phyloP scores from a whole-genome alignment of 2,797 vertebrate species.

The Sandelia bainsii region DNA sequence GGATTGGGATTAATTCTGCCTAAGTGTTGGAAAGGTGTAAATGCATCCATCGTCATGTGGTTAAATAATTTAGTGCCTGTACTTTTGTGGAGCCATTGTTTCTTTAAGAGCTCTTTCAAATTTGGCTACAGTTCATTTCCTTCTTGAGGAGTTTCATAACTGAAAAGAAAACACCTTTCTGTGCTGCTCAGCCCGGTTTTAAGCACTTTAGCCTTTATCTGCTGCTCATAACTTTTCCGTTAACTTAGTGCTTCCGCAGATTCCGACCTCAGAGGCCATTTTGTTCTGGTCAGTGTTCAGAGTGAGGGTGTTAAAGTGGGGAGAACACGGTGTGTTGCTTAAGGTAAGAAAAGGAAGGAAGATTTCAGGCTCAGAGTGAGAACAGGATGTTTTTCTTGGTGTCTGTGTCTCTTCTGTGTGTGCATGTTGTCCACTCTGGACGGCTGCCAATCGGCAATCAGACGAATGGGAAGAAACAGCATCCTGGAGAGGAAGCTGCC shows the following conservation, averaged over 20 bases:
- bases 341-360: conserved; percentile 59
- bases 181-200: neutral
- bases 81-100: conserved; percentile 1
- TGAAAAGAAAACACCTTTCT: conserved; percentile 53
- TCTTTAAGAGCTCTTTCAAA: conserved; percentile 4
- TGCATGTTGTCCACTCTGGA: conserved; percentile 58
- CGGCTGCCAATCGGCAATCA: conserved; percentile 73
- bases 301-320: neutral
- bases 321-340: conserved; percentile 20
- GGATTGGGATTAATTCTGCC: no score
- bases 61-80: neutral
- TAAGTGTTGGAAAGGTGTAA: neutral
- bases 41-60: neutral
- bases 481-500: conserved; percentile 59
- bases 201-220: conserved; percentile 43
- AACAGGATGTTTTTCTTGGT: conserved; percentile 75
- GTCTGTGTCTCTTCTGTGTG: conserved; percentile 46
- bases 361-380: conserved; percentile 57
- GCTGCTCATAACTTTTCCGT: conserved; percentile 28
- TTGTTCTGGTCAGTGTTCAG: conserved; percentile 48
- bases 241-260: neutral
- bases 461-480: conserved; percentile 58
- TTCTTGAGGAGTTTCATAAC: conserved; percentile 31
- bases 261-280: conserved; percentile 34
- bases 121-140: conserved; percentile 37